Conservation (phyloP, 2,888 invertebrate genomes). For the Cephus spinipes region DNA sequence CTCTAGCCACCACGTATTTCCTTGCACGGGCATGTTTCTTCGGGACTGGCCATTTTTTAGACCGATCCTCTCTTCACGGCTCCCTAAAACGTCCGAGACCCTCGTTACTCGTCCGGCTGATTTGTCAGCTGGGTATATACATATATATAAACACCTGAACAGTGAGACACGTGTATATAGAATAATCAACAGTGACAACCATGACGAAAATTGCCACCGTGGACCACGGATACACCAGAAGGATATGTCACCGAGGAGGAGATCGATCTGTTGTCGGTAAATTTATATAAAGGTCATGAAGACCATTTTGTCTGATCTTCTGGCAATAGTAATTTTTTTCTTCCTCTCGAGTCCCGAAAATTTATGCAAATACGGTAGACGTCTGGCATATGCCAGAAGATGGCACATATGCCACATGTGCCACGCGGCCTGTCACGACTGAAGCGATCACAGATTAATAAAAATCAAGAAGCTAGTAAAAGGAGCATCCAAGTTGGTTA, state of each 20-base stretch:
- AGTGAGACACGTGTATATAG: not conserved
- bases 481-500: not conserved
- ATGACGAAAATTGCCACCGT: not conserved
- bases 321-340: not conserved
- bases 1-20: conserved; percentile 16
- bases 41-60: conserved; percentile 8
- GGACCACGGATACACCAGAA: not conserved
- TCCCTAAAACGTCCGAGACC: not conserved
- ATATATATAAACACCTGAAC: not conserved
- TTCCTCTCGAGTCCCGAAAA: not conserved
- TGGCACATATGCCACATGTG: not conserved
- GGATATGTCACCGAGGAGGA: not conserved
- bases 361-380: not conserved
- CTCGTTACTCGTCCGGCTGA: not conserved
- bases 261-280: not conserved
- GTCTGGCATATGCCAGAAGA: not conserved
- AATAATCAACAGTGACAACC: not conserved
- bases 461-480: not conserved
- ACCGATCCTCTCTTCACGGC: not conserved
- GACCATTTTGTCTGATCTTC: not conserved
- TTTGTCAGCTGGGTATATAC: not conserved
- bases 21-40: conserved; percentile 9
- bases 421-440: not conserved
- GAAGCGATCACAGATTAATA: not conserved
- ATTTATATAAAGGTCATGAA: not conserved